These are phyloP conservation scores for Platysteira castanea DNA, from an alignment of 2,113 vertebrate genomes.

Conservation along the genomic window DNA sequence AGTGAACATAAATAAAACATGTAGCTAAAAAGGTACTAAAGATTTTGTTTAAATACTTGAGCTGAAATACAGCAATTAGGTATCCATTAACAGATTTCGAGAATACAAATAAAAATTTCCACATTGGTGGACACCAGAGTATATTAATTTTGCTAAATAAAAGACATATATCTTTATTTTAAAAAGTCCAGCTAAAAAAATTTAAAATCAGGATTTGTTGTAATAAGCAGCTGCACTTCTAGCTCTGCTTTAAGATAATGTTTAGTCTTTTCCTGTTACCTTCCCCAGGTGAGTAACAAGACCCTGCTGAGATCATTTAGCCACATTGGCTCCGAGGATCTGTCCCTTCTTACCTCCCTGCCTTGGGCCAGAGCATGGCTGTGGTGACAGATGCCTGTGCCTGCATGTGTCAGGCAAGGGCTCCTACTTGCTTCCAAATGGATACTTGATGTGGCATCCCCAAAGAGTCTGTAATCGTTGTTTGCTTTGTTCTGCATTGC, in stretches of 20 bases:
- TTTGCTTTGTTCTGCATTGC: background rate
- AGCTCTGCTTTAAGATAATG: background rate
- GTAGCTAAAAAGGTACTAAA: background rate
- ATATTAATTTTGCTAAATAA: background rate
- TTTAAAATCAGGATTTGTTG: background rate
- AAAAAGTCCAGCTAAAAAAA: background rate
- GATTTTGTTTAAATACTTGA: background rate
- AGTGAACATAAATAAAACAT: background rate
- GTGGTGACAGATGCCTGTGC: background rate
- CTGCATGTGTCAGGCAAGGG: background rate
- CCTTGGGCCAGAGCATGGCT: background rate
- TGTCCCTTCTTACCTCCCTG: background rate
- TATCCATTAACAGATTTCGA: background rate
- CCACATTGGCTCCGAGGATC: background rate
- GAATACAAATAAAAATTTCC: background rate
- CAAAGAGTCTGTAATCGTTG: background rate
- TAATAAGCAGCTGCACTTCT: background rate
- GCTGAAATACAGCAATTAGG: background rate
- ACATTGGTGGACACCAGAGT: background rate
- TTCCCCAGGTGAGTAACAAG: background rate
- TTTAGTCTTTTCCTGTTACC: background rate
- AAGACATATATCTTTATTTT: background rate
- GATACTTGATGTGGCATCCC: background rate
- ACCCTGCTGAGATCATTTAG: background rate
- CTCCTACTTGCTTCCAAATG: background rate